Conservation (phyloP, 37 sponge, comb jelly and placozoan species). For the Ephydatia muelleri region DNA sequence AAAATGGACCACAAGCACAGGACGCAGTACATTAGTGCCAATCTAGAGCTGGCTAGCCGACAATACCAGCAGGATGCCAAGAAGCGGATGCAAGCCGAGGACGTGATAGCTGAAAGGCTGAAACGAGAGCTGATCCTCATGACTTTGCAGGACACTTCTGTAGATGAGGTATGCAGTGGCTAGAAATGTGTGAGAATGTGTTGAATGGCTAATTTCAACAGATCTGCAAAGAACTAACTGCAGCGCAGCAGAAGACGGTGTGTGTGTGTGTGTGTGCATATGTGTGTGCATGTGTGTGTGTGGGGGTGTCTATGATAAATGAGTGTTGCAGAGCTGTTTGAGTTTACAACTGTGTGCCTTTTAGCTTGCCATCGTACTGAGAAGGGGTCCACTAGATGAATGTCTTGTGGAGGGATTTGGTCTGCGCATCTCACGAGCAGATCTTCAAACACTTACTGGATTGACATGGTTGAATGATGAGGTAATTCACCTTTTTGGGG, state of each 20-base stretch:
- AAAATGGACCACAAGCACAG: constrained; percentile 12
- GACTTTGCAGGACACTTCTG: not conserved
- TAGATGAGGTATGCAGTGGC: not conserved
- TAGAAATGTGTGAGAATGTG: not conserved
- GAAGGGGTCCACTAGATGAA: constrained; percentile 12
- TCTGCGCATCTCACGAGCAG: constrained; percentile 61
- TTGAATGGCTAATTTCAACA: not conserved
- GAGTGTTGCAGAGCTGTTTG: not conserved
- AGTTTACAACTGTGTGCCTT: not conserved
- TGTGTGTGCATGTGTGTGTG: not conserved
- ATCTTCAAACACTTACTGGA: constrained; percentile 68
- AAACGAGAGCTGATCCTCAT: not conserved
- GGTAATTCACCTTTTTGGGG: constrained; percentile 32
- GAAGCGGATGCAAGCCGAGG: constrained; percentile 29
- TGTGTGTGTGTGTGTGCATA: not conserved
- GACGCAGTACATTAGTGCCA: not conserved
- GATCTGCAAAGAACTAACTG: not conserved
- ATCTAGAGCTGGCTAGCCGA: not conserved
- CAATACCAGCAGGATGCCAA: not conserved
- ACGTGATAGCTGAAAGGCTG: constrained; percentile 16
- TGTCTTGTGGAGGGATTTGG: constrained; percentile 49
- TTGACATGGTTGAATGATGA: constrained; percentile 91
- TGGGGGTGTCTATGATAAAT: not conserved
- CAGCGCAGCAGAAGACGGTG: constrained; percentile 15
- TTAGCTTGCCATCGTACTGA: not conserved